Evolutionary conservation across 2,797 vertebrate species (phyloP).

Genomic region (Parauchenoglanis ngamensis): DNA sequence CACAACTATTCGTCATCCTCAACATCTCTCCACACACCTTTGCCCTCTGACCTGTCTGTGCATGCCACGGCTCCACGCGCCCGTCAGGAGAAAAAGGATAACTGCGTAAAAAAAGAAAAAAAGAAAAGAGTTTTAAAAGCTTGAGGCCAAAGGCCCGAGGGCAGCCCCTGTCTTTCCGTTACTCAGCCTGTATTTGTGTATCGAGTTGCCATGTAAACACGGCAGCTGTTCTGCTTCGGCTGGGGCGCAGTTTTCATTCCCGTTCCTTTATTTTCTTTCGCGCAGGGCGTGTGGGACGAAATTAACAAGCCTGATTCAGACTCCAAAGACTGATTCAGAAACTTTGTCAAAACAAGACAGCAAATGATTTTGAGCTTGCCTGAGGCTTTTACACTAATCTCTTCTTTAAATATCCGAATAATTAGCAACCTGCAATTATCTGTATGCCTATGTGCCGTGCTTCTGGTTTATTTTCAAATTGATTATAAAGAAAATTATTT

Average conservation of each 20-base stretch:
- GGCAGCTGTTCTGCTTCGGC: slow-evolving; percentile 71
- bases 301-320: slow-evolving; percentile 59
- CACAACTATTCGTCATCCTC: neutral
- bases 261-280: slow-evolving; percentile 67
- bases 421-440: slow-evolving; percentile 21
- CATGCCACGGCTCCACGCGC: slow-evolving; percentile 57
- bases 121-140: slow-evolving; percentile 43
- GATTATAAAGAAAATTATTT: neutral
- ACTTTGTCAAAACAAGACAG: slow-evolving; percentile 56
- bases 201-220: slow-evolving; percentile 82
- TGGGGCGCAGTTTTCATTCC: slow-evolving; percentile 63
- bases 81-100: slow-evolving; percentile 68
- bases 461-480: neutral
- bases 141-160: slow-evolving; percentile 43
- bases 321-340: slow-evolving; percentile 29
- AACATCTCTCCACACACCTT: slow-evolving; percentile 14
- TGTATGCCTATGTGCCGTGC: neutral
- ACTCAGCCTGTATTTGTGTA: slow-evolving; percentile 77
- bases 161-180: slow-evolving; percentile 66
- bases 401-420: slow-evolving; percentile 14
- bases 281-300: slow-evolving; percentile 58
- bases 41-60: slow-evolving; percentile 62
- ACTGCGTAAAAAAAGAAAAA: slow-evolving; percentile 66
- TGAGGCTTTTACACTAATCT: slow-evolving; percentile 33
- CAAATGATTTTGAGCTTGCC: slow-evolving; percentile 47